These are phyloP conservation scores for Gasteruption jaculator DNA, from an alignment of 2,888 invertebrate species.

Conservation along the genomic window DNA sequence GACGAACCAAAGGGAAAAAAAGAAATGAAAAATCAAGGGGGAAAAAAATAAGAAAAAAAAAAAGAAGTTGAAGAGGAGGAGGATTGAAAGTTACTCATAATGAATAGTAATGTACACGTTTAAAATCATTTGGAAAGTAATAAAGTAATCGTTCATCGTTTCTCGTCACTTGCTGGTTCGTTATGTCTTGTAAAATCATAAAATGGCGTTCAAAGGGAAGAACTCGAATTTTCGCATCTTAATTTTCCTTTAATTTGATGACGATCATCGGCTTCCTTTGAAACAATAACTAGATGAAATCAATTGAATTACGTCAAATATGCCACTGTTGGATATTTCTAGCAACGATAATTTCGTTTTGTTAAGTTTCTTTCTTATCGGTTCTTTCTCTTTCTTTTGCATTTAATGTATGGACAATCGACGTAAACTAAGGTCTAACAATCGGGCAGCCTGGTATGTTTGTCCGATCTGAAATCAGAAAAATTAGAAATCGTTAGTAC, in stretches of 20 bases:
- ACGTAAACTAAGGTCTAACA: slow-evolving; percentile 51
- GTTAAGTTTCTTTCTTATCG: too few relatives aligned
- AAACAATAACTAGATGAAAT: slow-evolving; percentile 40
- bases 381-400: slow-evolving; percentile 34
- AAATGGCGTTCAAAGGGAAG: neutral
- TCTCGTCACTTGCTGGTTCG: slow-evolving; percentile 12
- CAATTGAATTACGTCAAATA: slow-evolving; percentile 41
- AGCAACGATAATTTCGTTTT: slow-evolving; percentile 44
- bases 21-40: slow-evolving; percentile 7
- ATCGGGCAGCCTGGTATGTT: slow-evolving; percentile 49
- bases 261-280: slow-evolving; percentile 25
- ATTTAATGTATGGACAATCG: slow-evolving; percentile 46
- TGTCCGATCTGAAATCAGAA: slow-evolving; percentile 42
- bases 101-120: slow-evolving; percentile 47
- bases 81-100: too few relatives aligned
- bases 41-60: slow-evolving; percentile 24
- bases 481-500: too few relatives aligned
- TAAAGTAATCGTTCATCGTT: slow-evolving; percentile 40
- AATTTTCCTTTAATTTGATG: slow-evolving; percentile 8
- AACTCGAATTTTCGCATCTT: slow-evolving; percentile 8
- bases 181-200: slow-evolving; percentile 13
- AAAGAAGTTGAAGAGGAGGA: too few relatives aligned
- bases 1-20: slow-evolving; percentile 17
- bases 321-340: slow-evolving; percentile 41
- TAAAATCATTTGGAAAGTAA: slow-evolving; percentile 44